Conservation (phyloP, 2,888 invertebrate species). For the Lithophane semibrunnea region DNA sequence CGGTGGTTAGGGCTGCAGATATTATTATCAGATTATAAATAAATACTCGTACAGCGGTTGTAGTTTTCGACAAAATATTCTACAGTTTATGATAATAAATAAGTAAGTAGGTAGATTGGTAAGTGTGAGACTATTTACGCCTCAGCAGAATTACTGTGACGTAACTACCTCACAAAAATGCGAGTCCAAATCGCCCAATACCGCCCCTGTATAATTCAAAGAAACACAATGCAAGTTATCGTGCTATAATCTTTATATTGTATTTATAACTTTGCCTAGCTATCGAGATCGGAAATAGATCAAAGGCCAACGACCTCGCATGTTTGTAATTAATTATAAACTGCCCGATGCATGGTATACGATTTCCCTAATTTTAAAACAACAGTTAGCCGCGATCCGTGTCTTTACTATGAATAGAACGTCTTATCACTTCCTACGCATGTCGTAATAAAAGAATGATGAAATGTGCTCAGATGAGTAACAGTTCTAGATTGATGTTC, state of each 20-base stretch:
- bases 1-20: too few relatives aligned
- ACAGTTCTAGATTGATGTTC: slow-evolving; percentile 9
- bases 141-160: not conserved
- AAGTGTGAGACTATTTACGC: slow-evolving; percentile 7
- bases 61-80: not conserved
- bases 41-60: too few relatives aligned
- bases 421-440: slow-evolving; percentile 50
- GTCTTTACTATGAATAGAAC: slow-evolving; percentile 52
- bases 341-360: slow-evolving; percentile 44
- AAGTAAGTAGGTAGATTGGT: not conserved
- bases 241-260: slow-evolving; percentile 49
- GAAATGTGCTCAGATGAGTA: slow-evolving; percentile 24
- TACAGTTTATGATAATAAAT: not conserved
- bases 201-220: slow-evolving; percentile 23
- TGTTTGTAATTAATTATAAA: slow-evolving; percentile 77
- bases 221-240: slow-evolving; percentile 53
- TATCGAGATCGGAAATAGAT: slow-evolving; percentile 75
- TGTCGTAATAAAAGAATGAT: slow-evolving; percentile 41
- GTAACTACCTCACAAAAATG: slow-evolving; percentile 11
- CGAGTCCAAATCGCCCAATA: slow-evolving; percentile 8
- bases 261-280: slow-evolving; percentile 53
- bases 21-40: too few relatives aligned
- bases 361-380: slow-evolving; percentile 52
- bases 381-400: slow-evolving; percentile 28
- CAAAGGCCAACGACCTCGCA: slow-evolving; percentile 76